These are phyloP conservation scores for Plutomurus gul DNA, from an alignment of 1,140 invertebrate species.

Conservation along the genomic window DNA sequence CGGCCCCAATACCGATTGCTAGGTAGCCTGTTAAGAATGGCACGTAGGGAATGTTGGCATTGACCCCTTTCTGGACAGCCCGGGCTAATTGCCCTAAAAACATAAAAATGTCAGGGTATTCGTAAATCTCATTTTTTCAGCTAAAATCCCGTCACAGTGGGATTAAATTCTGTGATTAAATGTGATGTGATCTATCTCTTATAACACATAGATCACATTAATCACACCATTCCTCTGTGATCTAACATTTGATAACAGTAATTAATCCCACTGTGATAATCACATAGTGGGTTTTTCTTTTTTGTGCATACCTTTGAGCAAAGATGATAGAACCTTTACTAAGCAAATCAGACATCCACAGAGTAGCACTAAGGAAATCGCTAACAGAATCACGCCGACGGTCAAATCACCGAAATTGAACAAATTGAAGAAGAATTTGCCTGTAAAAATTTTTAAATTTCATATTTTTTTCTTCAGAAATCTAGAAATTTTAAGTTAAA, in stretches of 20 bases:
- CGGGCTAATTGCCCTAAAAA: constrained; percentile 62
- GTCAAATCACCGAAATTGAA: constrained; percentile 53
- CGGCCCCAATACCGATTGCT: constrained; percentile 65
- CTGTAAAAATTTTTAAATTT: constrained; percentile 38
- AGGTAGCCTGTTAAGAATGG: constrained; percentile 64
- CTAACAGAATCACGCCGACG: constrained; percentile 56
- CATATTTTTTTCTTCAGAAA: not conserved
- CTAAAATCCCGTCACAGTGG: no score
- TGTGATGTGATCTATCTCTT: no score
- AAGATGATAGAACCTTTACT: constrained; percentile 57
- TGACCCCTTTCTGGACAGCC: constrained; percentile 62
- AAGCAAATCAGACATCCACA: constrained; percentile 60
- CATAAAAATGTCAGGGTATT: no score
- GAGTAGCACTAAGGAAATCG: constrained; percentile 61
- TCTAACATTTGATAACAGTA: no score
- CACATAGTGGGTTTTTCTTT: not conserved
- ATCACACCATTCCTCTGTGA: no score
- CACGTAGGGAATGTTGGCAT: constrained; percentile 61
- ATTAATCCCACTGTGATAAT: no score
- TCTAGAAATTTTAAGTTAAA: not conserved
- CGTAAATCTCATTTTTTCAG: no score
- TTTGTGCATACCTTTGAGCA: constrained; percentile 55
- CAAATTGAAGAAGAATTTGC: constrained; percentile 55
- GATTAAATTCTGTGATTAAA: not conserved
- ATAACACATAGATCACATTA: no score